A percentile compares a stretch with the other conserved stretches of the same genome.
Conservation (phyloP, 37 sponge, comb jelly and placozoan genomes). For the Cladorhizidae sp. region DNA sequence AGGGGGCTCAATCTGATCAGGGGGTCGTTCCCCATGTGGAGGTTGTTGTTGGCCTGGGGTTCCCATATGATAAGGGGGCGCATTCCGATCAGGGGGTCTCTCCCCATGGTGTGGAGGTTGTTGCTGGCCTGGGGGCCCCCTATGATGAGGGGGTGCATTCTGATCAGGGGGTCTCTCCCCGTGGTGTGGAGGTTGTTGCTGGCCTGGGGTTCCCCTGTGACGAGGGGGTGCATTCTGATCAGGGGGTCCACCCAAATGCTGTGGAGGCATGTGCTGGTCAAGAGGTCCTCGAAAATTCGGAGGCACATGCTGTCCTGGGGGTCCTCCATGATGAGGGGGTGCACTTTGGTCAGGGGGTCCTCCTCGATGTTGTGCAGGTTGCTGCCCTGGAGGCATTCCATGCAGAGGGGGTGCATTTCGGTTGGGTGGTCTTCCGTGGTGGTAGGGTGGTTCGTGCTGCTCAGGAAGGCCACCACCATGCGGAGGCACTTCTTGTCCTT, state of each 20-base stretch:
- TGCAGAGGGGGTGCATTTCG: constrained; percentile 2
- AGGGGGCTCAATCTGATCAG: not conserved
- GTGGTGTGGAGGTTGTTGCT: constrained; percentile 19
- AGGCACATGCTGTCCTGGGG: not conserved
- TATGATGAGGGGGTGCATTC: not conserved
- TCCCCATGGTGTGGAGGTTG: not conserved
- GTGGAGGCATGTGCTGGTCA: constrained; percentile 1
- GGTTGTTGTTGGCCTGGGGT: constrained; percentile 16
- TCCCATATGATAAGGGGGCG: not conserved
- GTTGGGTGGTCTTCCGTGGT: not conserved
- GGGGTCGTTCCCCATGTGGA: constrained; percentile 1
- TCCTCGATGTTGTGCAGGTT: not conserved
- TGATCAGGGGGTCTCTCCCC: constrained; percentile 12
- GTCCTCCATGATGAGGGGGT: not conserved
- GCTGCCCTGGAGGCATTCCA: constrained; percentile 3
- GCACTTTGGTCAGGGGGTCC: not conserved
- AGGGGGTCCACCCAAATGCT: not conserved
- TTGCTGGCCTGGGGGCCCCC: not conserved
- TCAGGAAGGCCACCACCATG: not conserved
- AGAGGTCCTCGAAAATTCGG: not conserved
- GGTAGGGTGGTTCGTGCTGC: not conserved
- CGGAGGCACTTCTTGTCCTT: not conserved
- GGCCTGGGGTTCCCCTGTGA: not conserved
- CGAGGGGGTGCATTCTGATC: not conserved
- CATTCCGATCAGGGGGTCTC: constrained; percentile 3